Conservation (phyloP, 2,113 vertebrate species). For the Lepus americanus region DNA sequence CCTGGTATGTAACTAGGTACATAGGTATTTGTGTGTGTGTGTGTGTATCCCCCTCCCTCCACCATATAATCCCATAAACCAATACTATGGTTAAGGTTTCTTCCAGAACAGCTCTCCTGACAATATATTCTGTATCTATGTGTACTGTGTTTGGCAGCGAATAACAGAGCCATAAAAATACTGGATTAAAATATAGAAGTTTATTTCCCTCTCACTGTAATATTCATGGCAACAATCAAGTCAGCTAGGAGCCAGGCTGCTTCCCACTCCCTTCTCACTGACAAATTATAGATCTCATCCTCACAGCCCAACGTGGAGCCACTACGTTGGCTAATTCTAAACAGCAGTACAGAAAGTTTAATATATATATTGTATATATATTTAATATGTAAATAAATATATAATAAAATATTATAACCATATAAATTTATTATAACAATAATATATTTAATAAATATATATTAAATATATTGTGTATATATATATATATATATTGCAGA, state of each 20-base stretch:
- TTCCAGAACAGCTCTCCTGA: background rate
- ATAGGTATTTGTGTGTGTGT: background rate
- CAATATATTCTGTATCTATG: background rate
- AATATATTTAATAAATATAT: no score
- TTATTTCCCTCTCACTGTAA: background rate
- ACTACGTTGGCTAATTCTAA: background rate
- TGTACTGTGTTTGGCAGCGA: background rate
- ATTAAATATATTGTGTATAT: no score
- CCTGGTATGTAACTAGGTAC: no score
- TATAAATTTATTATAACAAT: no score
- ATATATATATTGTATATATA: no score
- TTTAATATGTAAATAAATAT: no score
- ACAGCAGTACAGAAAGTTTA: background rate
- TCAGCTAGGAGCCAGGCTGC: background rate
- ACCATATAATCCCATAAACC: background rate
- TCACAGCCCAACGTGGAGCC: background rate
- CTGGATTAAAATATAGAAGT: background rate
- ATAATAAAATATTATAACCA: no score
- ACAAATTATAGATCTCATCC: background rate
- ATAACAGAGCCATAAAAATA: background rate
- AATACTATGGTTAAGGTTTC: background rate
- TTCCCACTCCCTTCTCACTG: background rate
- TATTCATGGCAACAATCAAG: background rate
- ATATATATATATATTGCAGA: no score
- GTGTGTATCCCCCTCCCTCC: background rate